Conservation (phyloP, 2,113 vertebrate genomes). For the Gobiocypris rarus region DNA sequence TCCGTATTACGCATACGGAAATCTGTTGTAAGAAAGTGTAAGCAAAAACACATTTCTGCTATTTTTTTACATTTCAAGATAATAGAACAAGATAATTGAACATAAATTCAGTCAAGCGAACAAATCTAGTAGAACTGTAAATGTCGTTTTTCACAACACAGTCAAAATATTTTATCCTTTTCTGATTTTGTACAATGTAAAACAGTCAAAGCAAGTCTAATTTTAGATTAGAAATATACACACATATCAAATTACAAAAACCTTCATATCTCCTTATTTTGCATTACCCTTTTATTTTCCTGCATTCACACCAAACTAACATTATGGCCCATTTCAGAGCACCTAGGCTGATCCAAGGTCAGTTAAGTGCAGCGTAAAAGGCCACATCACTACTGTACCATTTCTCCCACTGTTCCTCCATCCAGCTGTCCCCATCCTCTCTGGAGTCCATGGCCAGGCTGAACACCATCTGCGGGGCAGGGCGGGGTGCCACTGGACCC, state of each 20-base stretch:
- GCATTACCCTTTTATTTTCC: background rate
- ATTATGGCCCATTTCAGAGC: background rate
- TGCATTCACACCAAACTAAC: background rate
- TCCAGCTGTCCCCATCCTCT: slow-evolving; percentile 85
- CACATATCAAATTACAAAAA: background rate
- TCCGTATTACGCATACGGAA: background rate
- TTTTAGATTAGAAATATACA: background rate
- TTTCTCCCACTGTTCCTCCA: slow-evolving; percentile 92
- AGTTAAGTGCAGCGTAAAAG: slow-evolving; percentile 23
- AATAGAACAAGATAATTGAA: background rate
- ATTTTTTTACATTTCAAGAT: background rate
- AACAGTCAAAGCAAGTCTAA: background rate
- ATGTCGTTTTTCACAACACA: background rate
- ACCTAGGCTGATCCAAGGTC: slow-evolving; percentile 5
- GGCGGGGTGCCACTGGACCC: slow-evolving; percentile 37
- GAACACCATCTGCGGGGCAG: slow-evolving; percentile 76
- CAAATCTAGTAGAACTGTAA: background rate
- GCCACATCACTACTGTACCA: slow-evolving; percentile 75
- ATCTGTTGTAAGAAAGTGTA: background rate
- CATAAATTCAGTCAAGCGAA: background rate
- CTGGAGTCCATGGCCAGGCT: slow-evolving; percentile 83
- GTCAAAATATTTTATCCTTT: background rate
- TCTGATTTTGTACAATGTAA: background rate
- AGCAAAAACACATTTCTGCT: background rate
- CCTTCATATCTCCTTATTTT: background rate